A percentile compares a stretch with the other conserved stretches of the same genome.
Conservation (phyloP, 2,797 vertebrate genomes). For the Gymnodraco acuticeps region DNA sequence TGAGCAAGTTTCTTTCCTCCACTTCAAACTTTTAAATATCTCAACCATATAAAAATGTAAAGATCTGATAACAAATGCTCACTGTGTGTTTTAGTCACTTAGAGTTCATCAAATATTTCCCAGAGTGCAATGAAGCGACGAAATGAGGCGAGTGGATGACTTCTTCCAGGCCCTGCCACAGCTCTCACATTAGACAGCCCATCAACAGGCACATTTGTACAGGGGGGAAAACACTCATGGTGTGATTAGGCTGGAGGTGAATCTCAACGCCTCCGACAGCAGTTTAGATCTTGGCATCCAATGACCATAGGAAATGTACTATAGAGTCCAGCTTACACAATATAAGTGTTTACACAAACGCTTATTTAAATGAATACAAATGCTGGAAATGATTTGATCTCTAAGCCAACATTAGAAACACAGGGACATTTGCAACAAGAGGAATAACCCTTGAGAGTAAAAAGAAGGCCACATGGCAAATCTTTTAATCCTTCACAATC, state of each 20-base stretch:
- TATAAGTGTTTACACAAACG: conserved; percentile 19
- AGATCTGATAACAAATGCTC: conserved; percentile 82
- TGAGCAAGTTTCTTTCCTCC: conserved; percentile 45
- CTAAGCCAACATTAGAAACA: conserved; percentile 18
- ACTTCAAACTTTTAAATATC: conserved; percentile 76
- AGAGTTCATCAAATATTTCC: conserved; percentile 88
- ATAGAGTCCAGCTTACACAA: conserved; percentile 13
- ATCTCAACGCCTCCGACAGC: conserved; percentile 73
- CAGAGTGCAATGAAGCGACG: conserved; percentile 81
- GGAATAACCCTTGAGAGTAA: conserved; percentile 44
- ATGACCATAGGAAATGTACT: conserved; percentile 32
- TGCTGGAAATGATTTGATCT: conserved; percentile 6
- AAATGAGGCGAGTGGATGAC: conserved; percentile 77
- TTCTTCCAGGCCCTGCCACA: conserved; percentile 74
- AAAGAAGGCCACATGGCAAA: conserved; percentile 65
- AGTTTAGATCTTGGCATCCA: conserved; percentile 62
- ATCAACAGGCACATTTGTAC: conserved; percentile 82
- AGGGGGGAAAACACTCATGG: conserved; percentile 69
- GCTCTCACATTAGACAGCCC: conserved; percentile 81
- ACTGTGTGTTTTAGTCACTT: conserved; percentile 87
- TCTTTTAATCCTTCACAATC: conserved; percentile 71
- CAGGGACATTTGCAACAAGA: conserved; percentile 35
- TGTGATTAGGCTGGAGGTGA: conserved; percentile 79
- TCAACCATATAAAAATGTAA: conserved; percentile 82
- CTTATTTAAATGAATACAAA: conserved; percentile 14